A percentile compares a stretch with the other conserved stretches of the same genome.
Evolutionary conservation across 1,140 invertebrate species (phyloP).

Genomic region (Goniozus legneri): DNA sequence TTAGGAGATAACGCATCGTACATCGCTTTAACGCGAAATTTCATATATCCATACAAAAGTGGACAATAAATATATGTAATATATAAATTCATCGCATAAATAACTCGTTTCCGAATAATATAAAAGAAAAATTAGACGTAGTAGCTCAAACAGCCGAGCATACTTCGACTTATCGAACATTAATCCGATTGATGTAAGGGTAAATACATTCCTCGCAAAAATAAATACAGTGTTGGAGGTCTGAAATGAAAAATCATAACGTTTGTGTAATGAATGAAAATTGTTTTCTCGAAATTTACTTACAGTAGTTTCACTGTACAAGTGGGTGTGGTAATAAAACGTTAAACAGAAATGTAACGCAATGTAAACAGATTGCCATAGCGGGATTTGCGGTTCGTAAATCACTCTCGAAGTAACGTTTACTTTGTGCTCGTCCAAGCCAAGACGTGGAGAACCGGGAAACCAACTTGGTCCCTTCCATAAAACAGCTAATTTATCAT

Average conservation of each 20-base stretch:
- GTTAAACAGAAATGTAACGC: constrained; percentile 66
- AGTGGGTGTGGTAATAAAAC: constrained; percentile 62
- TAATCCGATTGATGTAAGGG: constrained; percentile 67
- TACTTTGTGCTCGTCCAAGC: constrained; percentile 72
- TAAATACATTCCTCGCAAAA: constrained; percentile 63
- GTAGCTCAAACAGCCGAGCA: constrained; percentile 55
- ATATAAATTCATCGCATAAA: constrained; percentile 10
- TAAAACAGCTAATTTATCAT: constrained; percentile 66
- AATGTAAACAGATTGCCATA: constrained; percentile 68
- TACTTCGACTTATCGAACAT: constrained; percentile 62
- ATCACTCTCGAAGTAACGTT: constrained; percentile 67
- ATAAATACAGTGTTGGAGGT: constrained; percentile 57
- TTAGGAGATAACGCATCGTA: too few species aligned
- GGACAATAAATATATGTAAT: constrained; percentile 18
- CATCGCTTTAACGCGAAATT: too few species aligned
- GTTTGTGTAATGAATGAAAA: constrained; percentile 11
- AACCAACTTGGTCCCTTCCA: constrained; percentile 88
- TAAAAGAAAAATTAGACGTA: constrained; percentile 42
- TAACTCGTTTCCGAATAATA: not conserved
- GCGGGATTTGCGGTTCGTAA: constrained; percentile 66
- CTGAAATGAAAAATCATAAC: constrained; percentile 49
- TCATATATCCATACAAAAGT: constrained; percentile 26
- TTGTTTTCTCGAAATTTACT: constrained; percentile 5
- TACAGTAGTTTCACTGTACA: constrained; percentile 43
- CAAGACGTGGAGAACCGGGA: constrained; percentile 75